phyloP scores from a whole-genome alignment of 2,113 vertebrate genomes.

The Crotalus tigris region DNA sequence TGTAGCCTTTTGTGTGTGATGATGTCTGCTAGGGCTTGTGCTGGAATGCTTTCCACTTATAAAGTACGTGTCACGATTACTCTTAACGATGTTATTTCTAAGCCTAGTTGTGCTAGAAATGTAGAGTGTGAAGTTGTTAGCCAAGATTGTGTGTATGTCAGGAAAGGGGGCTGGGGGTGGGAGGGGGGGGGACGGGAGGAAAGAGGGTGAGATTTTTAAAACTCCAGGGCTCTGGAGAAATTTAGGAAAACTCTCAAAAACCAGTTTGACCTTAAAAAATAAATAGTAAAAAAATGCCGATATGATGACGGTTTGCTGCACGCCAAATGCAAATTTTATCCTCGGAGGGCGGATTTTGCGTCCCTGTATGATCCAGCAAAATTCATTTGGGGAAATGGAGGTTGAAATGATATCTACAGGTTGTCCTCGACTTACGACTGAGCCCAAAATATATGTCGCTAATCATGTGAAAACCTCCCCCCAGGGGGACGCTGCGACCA shows the following conservation, averaged over 20 bases:
- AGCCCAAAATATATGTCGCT: too few species aligned
- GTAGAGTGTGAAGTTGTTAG: constrained; percentile 63
- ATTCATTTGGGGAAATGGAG: constrained; percentile 33
- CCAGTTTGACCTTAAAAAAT: background rate
- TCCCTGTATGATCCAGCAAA: background rate
- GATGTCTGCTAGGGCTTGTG: constrained; percentile 53
- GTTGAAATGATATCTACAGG: background rate
- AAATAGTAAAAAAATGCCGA: background rate
- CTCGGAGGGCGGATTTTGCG: background rate
- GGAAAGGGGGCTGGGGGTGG: constrained; percentile 15
- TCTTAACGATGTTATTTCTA: constrained; percentile 54
- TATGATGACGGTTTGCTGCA: background rate
- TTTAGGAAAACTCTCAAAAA: constrained; percentile 1
- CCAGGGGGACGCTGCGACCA: background rate
- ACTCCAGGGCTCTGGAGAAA: constrained; percentile 51
- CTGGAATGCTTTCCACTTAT: constrained; percentile 52
- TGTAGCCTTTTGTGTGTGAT: constrained; percentile 50
- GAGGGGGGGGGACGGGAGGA: too few species aligned
- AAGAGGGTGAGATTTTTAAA: background rate
- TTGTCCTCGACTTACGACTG: background rate
- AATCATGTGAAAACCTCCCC: background rate
- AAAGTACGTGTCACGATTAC: constrained; percentile 54
- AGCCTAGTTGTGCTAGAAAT: constrained; percentile 63
- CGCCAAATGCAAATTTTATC: background rate
- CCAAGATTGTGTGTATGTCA: constrained; percentile 54